phyloP scores from a whole-genome alignment of 2,797 vertebrate species.

The Menidia menidia region DNA sequence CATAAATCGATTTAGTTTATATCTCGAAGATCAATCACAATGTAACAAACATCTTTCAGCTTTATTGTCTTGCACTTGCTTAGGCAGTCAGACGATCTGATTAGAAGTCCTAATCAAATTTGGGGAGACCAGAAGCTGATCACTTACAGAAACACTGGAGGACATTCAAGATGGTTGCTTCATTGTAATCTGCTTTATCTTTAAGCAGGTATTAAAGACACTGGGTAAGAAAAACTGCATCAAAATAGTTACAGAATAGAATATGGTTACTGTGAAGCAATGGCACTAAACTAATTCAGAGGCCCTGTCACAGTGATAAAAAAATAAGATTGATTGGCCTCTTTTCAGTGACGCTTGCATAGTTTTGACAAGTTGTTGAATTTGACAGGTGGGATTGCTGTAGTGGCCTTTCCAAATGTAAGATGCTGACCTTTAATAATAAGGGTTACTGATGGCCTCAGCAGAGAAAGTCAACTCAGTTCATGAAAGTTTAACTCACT shows the following conservation, averaged over 20 bases:
- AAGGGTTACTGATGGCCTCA: slow-evolving; percentile 16
- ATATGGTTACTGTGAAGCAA: neutral
- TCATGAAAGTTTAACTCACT: slow-evolving; percentile 3
- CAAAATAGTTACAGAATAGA: neutral
- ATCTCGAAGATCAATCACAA: slow-evolving; percentile 52
- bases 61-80: slow-evolving; percentile 69
- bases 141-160: slow-evolving; percentile 40
- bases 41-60: slow-evolving; percentile 49
- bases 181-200: slow-evolving; percentile 9
- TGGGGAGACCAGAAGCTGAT: slow-evolving; percentile 52
- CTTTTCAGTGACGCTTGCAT: neutral
- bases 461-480: slow-evolving; percentile 15
- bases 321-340: neutral
- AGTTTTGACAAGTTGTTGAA: slow-evolving; percentile 9
- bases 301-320: neutral
- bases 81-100: slow-evolving; percentile 53
- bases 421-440: slow-evolving; percentile 60
- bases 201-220: slow-evolving; percentile 1
- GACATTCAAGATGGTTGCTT: slow-evolving; percentile 30
- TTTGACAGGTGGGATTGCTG: slow-evolving; percentile 27
- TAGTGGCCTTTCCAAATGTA: slow-evolving; percentile 39
- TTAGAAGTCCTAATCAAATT: slow-evolving; percentile 71
- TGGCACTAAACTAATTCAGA: slow-evolving; percentile 1
- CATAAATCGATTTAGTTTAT: slow-evolving; percentile 54
- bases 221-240: neutral